Percentiles rank a stretch among this genome's conserved stretches.
These are phyloP conservation scores for Folsomia candida DNA, from an alignment of 2,888 invertebrate species.

Conservation along the genomic window DNA sequence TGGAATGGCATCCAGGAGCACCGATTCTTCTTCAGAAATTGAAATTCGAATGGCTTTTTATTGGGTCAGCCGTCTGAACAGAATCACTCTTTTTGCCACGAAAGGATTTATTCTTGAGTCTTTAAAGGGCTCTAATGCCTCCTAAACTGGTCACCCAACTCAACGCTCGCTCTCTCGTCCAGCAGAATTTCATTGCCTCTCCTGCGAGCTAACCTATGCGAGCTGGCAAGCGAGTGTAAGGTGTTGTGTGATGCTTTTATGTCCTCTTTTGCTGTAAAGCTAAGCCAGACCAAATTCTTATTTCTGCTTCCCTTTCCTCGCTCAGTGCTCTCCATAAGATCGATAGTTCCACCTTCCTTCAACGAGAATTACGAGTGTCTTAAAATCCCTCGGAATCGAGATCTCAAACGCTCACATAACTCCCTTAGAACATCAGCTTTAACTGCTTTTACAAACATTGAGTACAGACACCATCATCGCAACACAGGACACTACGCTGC, in stretches of 20 bases:
- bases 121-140: conserved; percentile 16
- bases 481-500: too few relatives aligned
- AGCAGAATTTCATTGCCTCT: too few relatives aligned
- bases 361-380: neutral
- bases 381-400: neutral
- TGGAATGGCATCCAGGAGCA: conserved; percentile 15
- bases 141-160: conserved; percentile 16
- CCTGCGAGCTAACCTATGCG: too few relatives aligned
- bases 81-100: conserved; percentile 18
- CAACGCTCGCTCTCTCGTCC: neutral
- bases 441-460: neutral
- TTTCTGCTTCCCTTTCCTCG: neutral
- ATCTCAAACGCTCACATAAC: neutral
- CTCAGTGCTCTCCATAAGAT: neutral
- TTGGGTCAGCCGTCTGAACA: conserved; percentile 34
- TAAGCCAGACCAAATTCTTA: neutral
- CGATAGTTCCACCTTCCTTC: conserved; percentile 4
- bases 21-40: conserved; percentile 23
- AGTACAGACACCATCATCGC: neutral
- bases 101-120: conserved; percentile 14
- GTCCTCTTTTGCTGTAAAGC: neutral
- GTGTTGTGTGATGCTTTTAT: conserved; percentile 1
- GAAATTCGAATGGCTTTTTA: conserved; percentile 33
- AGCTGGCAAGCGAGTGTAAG: neutral
- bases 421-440: neutral